Base-by-base conservation (phyloP, 2,888 invertebrate species). In the Eilema griseolum region DNA sequence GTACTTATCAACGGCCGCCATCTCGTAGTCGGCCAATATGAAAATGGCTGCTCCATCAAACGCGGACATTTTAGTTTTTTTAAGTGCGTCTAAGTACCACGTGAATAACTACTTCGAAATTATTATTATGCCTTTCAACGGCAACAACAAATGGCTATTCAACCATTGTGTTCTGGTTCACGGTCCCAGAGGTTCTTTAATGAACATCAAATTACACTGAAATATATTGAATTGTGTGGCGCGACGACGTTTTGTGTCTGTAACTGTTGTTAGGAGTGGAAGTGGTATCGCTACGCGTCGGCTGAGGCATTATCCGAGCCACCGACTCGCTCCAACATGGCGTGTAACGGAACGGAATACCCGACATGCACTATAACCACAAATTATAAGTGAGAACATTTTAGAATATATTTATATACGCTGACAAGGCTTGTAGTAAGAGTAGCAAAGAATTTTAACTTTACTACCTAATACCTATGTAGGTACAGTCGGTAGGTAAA, bases 121-220 rank as follows among this genome's bases (percentile, higher is more conserved):
- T 92, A 91, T 93, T 92, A 91, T 93, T 90, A 90, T 91, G 90
- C 90, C 93, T 95, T 94, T 94, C 95, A 94, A 93, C 94, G 88
- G 91, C 92, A 87, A 86, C 93, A 90, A 93, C 92, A 94, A 95
- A 94, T 94, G 94, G 93, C 93, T 91, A 95, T 95, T 95, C 95
- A 95, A 90, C 94, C 95, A 95, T 95, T 95, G 94, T 95, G 92
- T 94, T 94, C 93, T 93, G 93, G 94, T 95, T 95, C 95, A 95
- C 94, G 95, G 95, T 95, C 93, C 90, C 94, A 92, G 92, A 91
- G 92, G 91, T 93, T 92, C 95, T 95, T 91, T 95, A 95, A 95
- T 95, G 95, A 95, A 95, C 95, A 92, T 93, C 94, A 95, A 95
- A 95, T 95, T 95, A 94, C 93, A 90, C 91, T 86, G 91, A 94